Conservation (phyloP, 2,888 invertebrate species). For the Helleia helle region DNA sequence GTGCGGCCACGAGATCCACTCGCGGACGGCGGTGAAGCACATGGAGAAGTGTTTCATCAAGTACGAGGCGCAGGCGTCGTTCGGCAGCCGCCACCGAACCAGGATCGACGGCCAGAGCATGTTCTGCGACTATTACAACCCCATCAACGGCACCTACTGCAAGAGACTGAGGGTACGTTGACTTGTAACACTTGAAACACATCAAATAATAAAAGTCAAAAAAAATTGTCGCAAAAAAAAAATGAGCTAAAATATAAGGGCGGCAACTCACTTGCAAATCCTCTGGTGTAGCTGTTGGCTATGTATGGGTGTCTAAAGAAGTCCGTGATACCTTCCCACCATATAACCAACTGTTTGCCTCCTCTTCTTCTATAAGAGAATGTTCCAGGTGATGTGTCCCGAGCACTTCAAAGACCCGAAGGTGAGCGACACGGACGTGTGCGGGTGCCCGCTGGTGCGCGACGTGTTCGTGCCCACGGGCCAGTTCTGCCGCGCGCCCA, state of each 20-base stretch:
- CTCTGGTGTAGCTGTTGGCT: slow-evolving; percentile 24
- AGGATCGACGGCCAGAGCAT: slow-evolving; percentile 94
- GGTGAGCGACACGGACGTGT: slow-evolving; percentile 89
- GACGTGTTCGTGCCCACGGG: slow-evolving; percentile 89
- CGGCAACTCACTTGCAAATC: no score
- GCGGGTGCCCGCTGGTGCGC: slow-evolving; percentile 92
- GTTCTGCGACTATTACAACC: slow-evolving; percentile 98
- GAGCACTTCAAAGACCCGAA: slow-evolving; percentile 97
- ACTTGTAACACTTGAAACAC: no score
- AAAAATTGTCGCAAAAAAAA: no score
- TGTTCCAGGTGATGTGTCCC: slow-evolving; percentile 85
- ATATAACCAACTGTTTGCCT: no score
- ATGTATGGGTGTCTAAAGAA: no score
- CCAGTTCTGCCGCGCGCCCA: slow-evolving; percentile 89
- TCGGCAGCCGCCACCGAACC: slow-evolving; percentile 95
- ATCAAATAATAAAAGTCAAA: no score
- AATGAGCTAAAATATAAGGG: no score
- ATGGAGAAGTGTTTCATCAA: slow-evolving; percentile 99
- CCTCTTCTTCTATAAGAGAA: background rate
- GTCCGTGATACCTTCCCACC: no score
- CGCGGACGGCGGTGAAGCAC: slow-evolving; percentile 92
- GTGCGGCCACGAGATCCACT: slow-evolving; percentile 96
- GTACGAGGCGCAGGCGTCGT: slow-evolving; percentile 97
- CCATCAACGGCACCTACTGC: slow-evolving; percentile 92
- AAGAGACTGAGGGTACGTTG: slow-evolving; percentile 84